Percentiles rank a stretch among this genome's conserved stretches.
Evolutionary conservation across 2,797 vertebrate genomes (phyloP).

Genomic region (Rallus crepitans): DNA sequence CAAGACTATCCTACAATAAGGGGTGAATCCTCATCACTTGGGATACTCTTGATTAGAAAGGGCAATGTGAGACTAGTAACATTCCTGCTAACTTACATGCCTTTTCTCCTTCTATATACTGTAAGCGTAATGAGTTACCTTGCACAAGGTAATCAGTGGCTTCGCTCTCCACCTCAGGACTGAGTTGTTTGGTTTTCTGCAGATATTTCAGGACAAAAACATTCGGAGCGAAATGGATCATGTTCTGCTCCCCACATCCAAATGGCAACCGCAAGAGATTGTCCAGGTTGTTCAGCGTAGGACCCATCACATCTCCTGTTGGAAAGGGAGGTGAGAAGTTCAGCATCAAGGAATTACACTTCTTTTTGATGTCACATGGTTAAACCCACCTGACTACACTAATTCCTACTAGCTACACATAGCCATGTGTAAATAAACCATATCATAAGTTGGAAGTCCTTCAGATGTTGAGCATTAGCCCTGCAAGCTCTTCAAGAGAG

Average conservation of each 20-base stretch:
- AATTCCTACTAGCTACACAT: not conserved
- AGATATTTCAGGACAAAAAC: slow-evolving; percentile 95
- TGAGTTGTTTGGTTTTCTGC: slow-evolving; percentile 92
- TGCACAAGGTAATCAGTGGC: slow-evolving; percentile 92
- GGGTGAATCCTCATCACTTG: not conserved
- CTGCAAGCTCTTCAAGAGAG: not conserved
- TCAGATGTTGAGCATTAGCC: not conserved
- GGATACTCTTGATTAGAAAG: not conserved
- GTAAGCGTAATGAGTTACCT: slow-evolving; percentile 76
- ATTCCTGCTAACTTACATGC: not conserved
- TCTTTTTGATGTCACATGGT: not conserved
- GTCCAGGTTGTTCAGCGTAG: slow-evolving; percentile 91
- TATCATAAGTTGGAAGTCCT: not conserved
- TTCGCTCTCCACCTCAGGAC: slow-evolving; percentile 87
- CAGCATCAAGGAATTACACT: not conserved
- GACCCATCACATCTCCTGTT: slow-evolving; percentile 94
- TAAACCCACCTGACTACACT: not conserved
- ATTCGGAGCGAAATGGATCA: slow-evolving; percentile 97
- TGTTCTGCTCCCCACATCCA: slow-evolving; percentile 97
- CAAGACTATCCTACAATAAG: not conserved
- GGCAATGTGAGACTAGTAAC: not conserved
- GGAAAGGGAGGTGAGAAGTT: not conserved
- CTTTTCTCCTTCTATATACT: not conserved
- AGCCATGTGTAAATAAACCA: not conserved
- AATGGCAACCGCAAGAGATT: slow-evolving; percentile 91